Evolutionary conservation across 2,888 invertebrate genomes (phyloP).

Genomic region (Neocrepidodera transversa): DNA sequence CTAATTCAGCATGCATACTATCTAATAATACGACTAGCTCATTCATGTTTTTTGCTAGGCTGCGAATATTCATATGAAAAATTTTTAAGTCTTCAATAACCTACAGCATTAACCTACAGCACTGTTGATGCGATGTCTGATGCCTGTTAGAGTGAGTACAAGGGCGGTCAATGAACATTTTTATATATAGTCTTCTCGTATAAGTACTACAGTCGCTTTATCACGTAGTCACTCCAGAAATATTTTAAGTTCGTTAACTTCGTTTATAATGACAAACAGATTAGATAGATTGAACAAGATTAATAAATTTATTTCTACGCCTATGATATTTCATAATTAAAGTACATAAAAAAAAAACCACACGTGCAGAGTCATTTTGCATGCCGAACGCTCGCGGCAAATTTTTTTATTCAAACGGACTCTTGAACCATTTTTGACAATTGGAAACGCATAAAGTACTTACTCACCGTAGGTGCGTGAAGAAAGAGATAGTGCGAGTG

Average conservation of each 20-base stretch:
- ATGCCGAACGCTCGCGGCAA: not conserved
- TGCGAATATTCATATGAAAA: too few relatives aligned
- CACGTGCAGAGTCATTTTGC: not conserved
- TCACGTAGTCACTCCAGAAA: slow-evolving; percentile 20
- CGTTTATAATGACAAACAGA: too few relatives aligned
- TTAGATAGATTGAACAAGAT: too few relatives aligned
- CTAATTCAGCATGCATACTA: too few relatives aligned
- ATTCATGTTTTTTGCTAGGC: too few relatives aligned
- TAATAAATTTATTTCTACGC: too few relatives aligned
- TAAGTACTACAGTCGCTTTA: not conserved
- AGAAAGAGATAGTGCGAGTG: not conserved
- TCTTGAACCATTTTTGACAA: slow-evolving; percentile 1
- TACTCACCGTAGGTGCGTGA: not conserved
- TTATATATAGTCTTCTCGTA: slow-evolving; percentile 15
- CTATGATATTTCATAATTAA: not conserved
- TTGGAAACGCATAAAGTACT: not conserved
- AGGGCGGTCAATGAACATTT: slow-evolving; percentile 26
- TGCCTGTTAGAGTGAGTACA: slow-evolving; percentile 10
- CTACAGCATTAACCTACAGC: not conserved
- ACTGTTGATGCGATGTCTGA: not conserved
- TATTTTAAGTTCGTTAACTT: slow-evolving; percentile 4
- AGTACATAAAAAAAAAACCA: not conserved
- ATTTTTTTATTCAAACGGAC: not conserved
- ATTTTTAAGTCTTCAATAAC: too few relatives aligned
- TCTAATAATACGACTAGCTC: too few relatives aligned